Conservation (phyloP, 1,140 invertebrate species). For the Ips typographus region DNA sequence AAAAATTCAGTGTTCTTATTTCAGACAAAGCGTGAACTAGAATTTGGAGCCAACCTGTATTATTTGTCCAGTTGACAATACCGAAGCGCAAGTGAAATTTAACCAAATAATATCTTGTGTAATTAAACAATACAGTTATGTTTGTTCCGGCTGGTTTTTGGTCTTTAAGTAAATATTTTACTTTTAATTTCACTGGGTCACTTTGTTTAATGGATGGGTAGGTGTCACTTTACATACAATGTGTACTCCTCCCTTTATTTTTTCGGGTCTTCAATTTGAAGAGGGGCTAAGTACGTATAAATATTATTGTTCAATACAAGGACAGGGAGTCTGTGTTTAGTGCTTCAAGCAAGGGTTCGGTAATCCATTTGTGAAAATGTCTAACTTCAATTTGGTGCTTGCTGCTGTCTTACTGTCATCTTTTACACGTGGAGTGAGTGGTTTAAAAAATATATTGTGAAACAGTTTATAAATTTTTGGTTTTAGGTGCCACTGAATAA, state of each 20-base stretch:
- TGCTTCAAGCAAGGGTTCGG: background rate
- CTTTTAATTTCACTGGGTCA: constrained; percentile 39
- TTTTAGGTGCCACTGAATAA: constrained; percentile 23
- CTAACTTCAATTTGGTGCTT: too few species aligned
- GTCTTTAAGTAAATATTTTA: constrained; percentile 37
- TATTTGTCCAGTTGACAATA: constrained; percentile 9
- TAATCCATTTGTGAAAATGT: too few species aligned
- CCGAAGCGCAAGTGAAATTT: constrained; percentile 33
- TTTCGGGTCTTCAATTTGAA: constrained; percentile 4
- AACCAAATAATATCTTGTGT: constrained; percentile 36
- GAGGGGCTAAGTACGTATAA: constrained; percentile 26
- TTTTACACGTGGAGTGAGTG: constrained; percentile 22
- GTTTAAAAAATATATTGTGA: background rate
- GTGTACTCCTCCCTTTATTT: constrained; percentile 31
- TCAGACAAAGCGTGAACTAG: background rate
- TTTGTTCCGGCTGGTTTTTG: constrained; percentile 35
- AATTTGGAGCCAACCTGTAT: constrained; percentile 18
- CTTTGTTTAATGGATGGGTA: constrained; percentile 27
- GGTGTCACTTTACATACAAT: constrained; percentile 37
- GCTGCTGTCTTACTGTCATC: background rate
- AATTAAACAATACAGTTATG: constrained; percentile 38
- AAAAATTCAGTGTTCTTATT: too few species aligned
- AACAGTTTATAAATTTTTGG: constrained; percentile 3
- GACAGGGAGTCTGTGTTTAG: constrained; percentile 8
- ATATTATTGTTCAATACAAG: constrained; percentile 16